phyloP scores from a whole-genome alignment of 2,888 invertebrate species.

The Epinotia nisella region DNA sequence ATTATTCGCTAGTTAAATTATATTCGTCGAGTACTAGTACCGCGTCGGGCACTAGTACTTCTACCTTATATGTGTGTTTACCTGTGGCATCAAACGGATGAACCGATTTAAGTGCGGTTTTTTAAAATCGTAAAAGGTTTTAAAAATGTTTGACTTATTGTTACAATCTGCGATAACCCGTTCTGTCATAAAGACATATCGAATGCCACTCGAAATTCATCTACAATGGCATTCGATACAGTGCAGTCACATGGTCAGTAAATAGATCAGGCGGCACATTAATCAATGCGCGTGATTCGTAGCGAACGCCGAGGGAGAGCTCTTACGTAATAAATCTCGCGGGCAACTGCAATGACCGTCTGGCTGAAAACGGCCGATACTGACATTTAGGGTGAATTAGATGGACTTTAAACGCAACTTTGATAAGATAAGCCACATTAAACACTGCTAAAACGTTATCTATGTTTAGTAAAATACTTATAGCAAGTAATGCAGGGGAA shows the following conservation, averaged over 20 bases:
- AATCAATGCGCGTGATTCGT: constrained; percentile 72
- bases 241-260: constrained; percentile 52
- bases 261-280: constrained; percentile 71
- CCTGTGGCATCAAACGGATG: too few relatives aligned
- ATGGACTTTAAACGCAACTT: constrained; percentile 9
- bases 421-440: constrained; percentile 2
- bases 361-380: constrained; percentile 12
- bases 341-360: constrained; percentile 68
- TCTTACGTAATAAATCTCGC: constrained; percentile 71
- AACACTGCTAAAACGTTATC: not conserved
- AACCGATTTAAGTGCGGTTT: too few relatives aligned
- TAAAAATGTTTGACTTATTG: too few relatives aligned
- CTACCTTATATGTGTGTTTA: too few relatives aligned
- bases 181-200: not conserved
- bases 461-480: not conserved
- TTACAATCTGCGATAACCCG: not conserved
- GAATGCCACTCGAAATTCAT: not conserved
- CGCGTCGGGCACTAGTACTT: too few relatives aligned
- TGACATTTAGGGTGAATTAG: constrained; percentile 20
- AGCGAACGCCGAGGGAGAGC: constrained; percentile 62
- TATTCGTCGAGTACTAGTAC: too few relatives aligned
- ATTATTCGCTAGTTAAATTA: too few relatives aligned
- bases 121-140: too few relatives aligned
- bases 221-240: not conserved
- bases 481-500: not conserved